Evolutionary conservation across 2,113 vertebrate genomes (phyloP).

Genomic region (Vulpes ferrilata): DNA sequence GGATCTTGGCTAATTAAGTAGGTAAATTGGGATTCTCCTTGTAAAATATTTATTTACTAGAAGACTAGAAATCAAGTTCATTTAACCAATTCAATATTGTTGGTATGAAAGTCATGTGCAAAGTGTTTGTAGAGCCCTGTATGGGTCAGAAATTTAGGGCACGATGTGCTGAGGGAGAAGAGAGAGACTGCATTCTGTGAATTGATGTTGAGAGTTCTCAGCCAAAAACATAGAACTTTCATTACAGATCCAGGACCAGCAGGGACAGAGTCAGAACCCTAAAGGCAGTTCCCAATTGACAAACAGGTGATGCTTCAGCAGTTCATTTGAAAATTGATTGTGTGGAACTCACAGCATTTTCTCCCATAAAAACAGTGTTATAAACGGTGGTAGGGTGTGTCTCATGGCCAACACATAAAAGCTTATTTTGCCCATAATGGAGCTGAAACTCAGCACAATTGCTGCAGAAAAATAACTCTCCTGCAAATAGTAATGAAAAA

Average conservation of each 20-base stretch:
- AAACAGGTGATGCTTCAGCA: slow-evolving; percentile 49
- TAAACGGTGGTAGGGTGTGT: background rate
- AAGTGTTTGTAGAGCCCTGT: background rate
- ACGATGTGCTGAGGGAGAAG: background rate
- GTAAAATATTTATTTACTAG: slow-evolving; percentile 22
- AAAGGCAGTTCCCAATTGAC: background rate
- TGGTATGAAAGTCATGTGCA: background rate
- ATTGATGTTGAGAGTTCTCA: background rate
- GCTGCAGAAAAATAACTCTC: slow-evolving; percentile 50
- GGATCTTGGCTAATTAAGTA: background rate
- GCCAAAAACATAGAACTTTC: background rate
- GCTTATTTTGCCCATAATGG: slow-evolving; percentile 54
- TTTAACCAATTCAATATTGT: background rate
- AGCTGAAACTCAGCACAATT: slow-evolving; percentile 59
- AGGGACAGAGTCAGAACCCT: background rate
- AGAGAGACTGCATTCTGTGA: background rate
- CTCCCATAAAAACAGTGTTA: slow-evolving; percentile 36
- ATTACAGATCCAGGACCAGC: background rate
- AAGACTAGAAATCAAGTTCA: background rate
- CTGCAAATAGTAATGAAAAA: slow-evolving; percentile 62
- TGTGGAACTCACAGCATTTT: slow-evolving; percentile 58
- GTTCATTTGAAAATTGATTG: slow-evolving; percentile 61
- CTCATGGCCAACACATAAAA: slow-evolving; percentile 52
- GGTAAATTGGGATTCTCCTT: background rate
- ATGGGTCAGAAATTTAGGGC: background rate